Conservation (phyloP, 2,113 vertebrate species). For the Hepsetus odoe region DNA sequence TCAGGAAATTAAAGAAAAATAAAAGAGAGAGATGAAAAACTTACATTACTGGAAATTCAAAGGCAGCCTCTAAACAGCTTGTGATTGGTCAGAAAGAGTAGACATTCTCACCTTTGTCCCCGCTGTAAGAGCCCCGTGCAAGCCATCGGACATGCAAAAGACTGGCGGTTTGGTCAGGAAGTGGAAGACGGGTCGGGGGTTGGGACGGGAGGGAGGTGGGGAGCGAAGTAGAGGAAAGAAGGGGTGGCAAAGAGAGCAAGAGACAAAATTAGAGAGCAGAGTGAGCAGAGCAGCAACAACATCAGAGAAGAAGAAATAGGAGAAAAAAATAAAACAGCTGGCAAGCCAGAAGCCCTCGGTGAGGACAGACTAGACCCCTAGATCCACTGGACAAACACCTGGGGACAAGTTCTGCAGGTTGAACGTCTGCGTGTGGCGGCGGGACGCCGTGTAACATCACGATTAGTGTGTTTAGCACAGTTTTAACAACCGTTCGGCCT, state of each 20-base stretch:
- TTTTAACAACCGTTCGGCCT: no score
- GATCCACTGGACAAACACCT: no score
- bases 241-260: conserved; percentile 42
- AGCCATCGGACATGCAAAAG: conserved; percentile 86
- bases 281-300: conserved; percentile 41
- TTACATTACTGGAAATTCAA: conserved; percentile 82
- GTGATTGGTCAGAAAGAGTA: conserved; percentile 69
- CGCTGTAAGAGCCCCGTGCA: conserved; percentile 76
- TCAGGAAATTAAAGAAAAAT: background rate
- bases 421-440: no score
- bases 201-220: conserved; percentile 63
- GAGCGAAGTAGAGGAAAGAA: conserved; percentile 67
- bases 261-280: conserved; percentile 56
- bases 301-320: conserved; percentile 27
- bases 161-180: conserved; percentile 64
- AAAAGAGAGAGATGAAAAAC: conserved; percentile 43
- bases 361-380: background rate
- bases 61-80: conserved; percentile 68
- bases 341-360: background rate
- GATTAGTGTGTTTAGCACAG: no score
- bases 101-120: conserved; percentile 72
- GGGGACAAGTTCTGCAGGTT: background rate
- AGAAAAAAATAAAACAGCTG: background rate
- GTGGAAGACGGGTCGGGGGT: conserved; percentile 62
- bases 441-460: no score